phyloP scores from a whole-genome alignment of 2,797 vertebrate genomes.

The Lindbergichthys nudifrons region DNA sequence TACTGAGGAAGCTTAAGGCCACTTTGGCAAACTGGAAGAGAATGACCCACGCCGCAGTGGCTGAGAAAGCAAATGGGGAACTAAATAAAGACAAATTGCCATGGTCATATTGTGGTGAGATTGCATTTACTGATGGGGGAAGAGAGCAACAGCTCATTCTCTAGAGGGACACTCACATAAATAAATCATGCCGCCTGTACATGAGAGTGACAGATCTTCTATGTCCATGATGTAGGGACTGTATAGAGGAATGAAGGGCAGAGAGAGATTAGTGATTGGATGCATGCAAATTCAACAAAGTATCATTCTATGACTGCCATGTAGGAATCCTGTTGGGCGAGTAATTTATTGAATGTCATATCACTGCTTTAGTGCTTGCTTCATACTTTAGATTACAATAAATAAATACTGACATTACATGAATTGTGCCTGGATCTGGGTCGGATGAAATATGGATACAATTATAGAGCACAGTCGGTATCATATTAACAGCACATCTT shows the following conservation, averaged over 20 bases:
- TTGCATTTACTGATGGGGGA: slow-evolving; percentile 81
- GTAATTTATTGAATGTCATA: slow-evolving; percentile 2
- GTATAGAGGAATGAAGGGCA: slow-evolving; percentile 39
- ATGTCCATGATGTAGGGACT: slow-evolving; percentile 41
- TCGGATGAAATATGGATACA: not conserved
- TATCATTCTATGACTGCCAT: slow-evolving; percentile 20
- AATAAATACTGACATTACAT: not conserved
- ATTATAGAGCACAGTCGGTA: not conserved
- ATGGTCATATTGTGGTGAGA: slow-evolving; percentile 73
- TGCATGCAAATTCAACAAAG: slow-evolving; percentile 47
- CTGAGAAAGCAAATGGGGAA: slow-evolving; percentile 74
- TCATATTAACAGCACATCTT: slow-evolving; percentile 27
- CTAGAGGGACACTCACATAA: slow-evolving; percentile 73
- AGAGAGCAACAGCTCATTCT: slow-evolving; percentile 79
- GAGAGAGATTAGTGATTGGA: slow-evolving; percentile 38
- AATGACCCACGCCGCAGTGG: slow-evolving; percentile 68
- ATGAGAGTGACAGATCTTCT: slow-evolving; percentile 64
- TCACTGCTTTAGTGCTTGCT: not conserved
- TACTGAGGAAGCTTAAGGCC: slow-evolving; percentile 68
- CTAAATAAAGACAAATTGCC: slow-evolving; percentile 85
- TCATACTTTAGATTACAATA: not conserved
- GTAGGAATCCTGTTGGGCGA: slow-evolving; percentile 7
- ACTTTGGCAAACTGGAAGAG: slow-evolving; percentile 62
- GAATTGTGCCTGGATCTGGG: not conserved
- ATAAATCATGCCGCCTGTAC: slow-evolving; percentile 78